Conservation (phyloP, 2,113 vertebrate genomes). For the Cacatua alba region DNA sequence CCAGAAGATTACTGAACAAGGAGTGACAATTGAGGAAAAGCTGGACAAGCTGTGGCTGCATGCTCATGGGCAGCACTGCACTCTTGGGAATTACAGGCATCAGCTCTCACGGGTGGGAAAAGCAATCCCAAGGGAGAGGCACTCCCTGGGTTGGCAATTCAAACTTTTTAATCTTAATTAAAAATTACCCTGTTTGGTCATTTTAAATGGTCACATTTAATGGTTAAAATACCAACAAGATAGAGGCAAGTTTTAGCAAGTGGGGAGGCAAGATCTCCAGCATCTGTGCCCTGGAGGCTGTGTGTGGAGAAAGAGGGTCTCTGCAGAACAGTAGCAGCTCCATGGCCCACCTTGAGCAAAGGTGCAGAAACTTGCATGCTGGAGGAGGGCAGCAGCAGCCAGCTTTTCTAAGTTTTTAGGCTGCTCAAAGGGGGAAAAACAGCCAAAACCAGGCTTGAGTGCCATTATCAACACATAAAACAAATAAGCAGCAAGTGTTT, state of each 20-base stretch:
- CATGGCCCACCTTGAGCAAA: fast-evolving
- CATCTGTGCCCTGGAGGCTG: no score
- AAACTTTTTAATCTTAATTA: not conserved
- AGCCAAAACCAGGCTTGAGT: not conserved
- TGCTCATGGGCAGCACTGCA: fast-evolving
- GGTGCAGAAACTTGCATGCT: not conserved
- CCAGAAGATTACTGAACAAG: not conserved
- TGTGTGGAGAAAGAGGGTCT: not conserved
- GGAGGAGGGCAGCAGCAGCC: not conserved
- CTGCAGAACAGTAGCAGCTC: not conserved
- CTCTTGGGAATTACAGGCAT: fast-evolving
- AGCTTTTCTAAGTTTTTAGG: not conserved
- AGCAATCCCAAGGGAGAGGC: not conserved
- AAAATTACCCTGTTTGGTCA: not conserved
- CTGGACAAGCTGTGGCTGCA: fast-evolving
- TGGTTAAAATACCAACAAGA: not conserved
- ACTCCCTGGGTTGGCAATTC: not conserved
- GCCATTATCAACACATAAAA: not conserved
- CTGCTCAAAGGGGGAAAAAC: not conserved
- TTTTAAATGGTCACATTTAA: not conserved
- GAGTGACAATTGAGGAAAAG: not conserved
- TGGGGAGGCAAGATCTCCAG: fast-evolving
- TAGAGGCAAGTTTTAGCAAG: not conserved
- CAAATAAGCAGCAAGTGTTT: not conserved
- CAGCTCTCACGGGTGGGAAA: fast-evolving